Evolutionary conservation across 2,888 invertebrate species (phyloP).

Genomic region (Phaonia tiefii): DNA sequence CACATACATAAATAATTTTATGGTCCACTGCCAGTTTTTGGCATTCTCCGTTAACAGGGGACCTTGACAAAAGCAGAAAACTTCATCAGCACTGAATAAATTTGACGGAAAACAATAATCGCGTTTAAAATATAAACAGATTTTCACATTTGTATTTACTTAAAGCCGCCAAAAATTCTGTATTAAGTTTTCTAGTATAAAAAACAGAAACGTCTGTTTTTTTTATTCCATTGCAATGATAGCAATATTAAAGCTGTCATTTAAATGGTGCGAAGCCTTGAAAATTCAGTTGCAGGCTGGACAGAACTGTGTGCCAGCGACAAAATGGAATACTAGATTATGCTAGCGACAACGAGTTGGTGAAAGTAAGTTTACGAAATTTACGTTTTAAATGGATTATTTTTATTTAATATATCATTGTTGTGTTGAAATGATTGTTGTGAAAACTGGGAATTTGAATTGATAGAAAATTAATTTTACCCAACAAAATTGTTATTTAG

Average conservation of each 20-base stretch:
- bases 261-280: constrained; percentile 26
- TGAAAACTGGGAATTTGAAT: too few species aligned
- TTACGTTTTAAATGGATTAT: too few species aligned
- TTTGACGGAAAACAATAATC: neutral
- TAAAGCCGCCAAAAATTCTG: constrained; percentile 40
- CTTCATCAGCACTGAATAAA: constrained; percentile 5
- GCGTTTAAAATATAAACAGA: constrained; percentile 28
- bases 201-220: too few species aligned
- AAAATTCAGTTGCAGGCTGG: constrained; percentile 29
- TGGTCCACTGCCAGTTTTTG: neutral
- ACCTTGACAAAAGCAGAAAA: constrained; percentile 57
- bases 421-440: too few species aligned
- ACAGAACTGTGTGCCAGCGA: neutral
- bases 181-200: too few species aligned
- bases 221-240: constrained; percentile 8
- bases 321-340: constrained; percentile 9
- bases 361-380: too few species aligned
- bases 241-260: neutral
- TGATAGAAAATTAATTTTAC: too few species aligned
- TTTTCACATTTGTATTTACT: constrained; percentile 34
- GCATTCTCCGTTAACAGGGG: constrained; percentile 41
- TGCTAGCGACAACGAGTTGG: too few species aligned
- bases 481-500: too few species aligned
- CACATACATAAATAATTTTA: too few species aligned
- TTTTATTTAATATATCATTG: too few species aligned